Conservation (phyloP, 2,113 vertebrate species). For the Lepidothrix coronata region DNA sequence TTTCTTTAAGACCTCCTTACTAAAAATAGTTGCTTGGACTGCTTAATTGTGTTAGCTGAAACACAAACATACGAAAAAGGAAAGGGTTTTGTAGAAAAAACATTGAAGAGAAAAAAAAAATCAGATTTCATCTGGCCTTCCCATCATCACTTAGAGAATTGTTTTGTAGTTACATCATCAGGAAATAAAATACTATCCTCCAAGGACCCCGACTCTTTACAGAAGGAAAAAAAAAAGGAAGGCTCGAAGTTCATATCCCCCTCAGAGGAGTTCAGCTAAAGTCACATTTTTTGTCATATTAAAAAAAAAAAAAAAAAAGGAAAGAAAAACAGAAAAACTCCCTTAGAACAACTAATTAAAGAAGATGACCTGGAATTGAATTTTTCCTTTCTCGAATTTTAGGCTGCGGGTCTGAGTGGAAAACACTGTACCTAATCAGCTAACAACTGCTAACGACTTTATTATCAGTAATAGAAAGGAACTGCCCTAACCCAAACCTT, state of each 20-base stretch:
- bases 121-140: conserved; percentile 81
- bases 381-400: neutral
- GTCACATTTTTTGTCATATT: neutral
- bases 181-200: conserved; percentile 81
- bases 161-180: conserved; percentile 85
- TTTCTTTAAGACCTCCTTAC: conserved; percentile 50
- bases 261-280: conserved; percentile 3
- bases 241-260: conserved; percentile 47
- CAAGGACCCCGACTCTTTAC: conserved; percentile 73
- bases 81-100: conserved; percentile 68
- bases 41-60: conserved; percentile 69
- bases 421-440: neutral
- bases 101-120: neutral
- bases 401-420: neutral
- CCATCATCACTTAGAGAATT: conserved; percentile 82
- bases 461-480: conserved; percentile 65
- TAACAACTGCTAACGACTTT: conserved; percentile 5
- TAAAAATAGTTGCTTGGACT: conserved; percentile 50
- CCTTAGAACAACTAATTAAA: neutral
- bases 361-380: neutral
- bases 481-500: conserved; percentile 62
- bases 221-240: conserved; percentile 18
- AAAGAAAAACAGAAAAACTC: neutral
- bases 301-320: neutral
- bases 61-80: conserved; percentile 37